Conservation (phyloP, 1,140 invertebrate genomes). For the Achatina immaculata region DNA sequence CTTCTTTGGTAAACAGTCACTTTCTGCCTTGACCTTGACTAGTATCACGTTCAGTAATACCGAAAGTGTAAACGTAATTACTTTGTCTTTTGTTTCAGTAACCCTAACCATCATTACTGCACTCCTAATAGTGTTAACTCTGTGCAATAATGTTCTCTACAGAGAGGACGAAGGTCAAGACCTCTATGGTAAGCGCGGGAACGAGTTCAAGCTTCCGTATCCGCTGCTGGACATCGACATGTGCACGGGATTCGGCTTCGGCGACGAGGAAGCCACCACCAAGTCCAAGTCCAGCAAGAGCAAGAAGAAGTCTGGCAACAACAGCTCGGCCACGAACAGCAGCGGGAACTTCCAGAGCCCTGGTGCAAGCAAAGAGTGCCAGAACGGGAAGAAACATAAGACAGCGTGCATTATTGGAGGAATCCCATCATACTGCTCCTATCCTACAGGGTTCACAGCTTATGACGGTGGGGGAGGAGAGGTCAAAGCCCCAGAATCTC, state of each 20-base stretch:
- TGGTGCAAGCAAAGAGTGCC: slow-evolving; percentile 90
- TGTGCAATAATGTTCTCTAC: slow-evolving; percentile 62
- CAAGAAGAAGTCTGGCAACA: slow-evolving; percentile 75
- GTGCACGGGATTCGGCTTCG: slow-evolving; percentile 64
- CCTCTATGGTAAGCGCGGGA: slow-evolving; percentile 93
- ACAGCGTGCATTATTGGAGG: slow-evolving; percentile 36
- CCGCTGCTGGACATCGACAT: slow-evolving; percentile 77
- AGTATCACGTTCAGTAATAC: too few relatives aligned
- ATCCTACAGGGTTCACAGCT: slow-evolving; percentile 62
- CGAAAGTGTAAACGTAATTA: too few relatives aligned
- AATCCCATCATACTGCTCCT: slow-evolving; percentile 39
- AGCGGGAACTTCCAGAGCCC: slow-evolving; percentile 77
- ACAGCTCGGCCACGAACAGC: not conserved
- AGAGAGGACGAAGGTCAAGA: slow-evolving; percentile 98
- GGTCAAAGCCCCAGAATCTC: slow-evolving; percentile 60
- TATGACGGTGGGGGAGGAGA: slow-evolving; percentile 56
- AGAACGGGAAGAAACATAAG: slow-evolving; percentile 91
- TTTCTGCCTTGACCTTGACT: too few relatives aligned
- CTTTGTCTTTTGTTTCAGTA: too few relatives aligned
- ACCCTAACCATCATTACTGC: too few relatives aligned
- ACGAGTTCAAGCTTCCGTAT: slow-evolving; percentile 99
- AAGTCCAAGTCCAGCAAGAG: slow-evolving; percentile 59
- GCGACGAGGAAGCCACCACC: slow-evolving; percentile 58
- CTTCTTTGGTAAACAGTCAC: too few relatives aligned
- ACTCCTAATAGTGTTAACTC: too few relatives aligned